These are phyloP conservation scores for Mythimna vitellina DNA, from an alignment of 2,888 invertebrate genomes.

Conservation along the genomic window DNA sequence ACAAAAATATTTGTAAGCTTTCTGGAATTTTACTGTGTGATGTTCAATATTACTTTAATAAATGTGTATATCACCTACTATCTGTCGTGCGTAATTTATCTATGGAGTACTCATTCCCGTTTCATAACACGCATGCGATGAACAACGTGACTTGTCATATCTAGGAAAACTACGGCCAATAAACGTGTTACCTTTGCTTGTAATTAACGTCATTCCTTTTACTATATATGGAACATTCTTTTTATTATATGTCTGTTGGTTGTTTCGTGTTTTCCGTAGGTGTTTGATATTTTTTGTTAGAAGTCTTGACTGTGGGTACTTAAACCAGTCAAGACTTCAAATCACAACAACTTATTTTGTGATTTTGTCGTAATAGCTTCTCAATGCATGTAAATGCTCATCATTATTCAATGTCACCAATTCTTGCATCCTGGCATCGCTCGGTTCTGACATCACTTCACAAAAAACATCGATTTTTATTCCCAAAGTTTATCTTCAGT, in stretches of 20 bases:
- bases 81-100: constrained; percentile 46
- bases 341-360: background rate
- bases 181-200: constrained; percentile 38
- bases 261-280: background rate
- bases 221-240: background rate
- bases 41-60: constrained; percentile 5
- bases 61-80: constrained; percentile 30
- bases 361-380: background rate
- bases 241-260: background rate
- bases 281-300: background rate
- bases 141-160: constrained; percentile 68
- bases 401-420: background rate
- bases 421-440: background rate
- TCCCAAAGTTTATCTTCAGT: background rate
- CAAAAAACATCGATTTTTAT: background rate
- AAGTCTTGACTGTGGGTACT: background rate
- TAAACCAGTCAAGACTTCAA: too few relatives aligned
- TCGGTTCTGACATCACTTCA: constrained; percentile 1
- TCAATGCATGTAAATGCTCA: background rate
- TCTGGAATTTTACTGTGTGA: constrained; percentile 21
- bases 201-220: constrained; percentile 15
- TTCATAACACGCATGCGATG: constrained; percentile 61
- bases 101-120: constrained; percentile 58
- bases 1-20: background rate
- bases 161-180: constrained; percentile 62